Conservation (phyloP, 2,888 invertebrate genomes). For the Drosophila glabriapex region DNA sequence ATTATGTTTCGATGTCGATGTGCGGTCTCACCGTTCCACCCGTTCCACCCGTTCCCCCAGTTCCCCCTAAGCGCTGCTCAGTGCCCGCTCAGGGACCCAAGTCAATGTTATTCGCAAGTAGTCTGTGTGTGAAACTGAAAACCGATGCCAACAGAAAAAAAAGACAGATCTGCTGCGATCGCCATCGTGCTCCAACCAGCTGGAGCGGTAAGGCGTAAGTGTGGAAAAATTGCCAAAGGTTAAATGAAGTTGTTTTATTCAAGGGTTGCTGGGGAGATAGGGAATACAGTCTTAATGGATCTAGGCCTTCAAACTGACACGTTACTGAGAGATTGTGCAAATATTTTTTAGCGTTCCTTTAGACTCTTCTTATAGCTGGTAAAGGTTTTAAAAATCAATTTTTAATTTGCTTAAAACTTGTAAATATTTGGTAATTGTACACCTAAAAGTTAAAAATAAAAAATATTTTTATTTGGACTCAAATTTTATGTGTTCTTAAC, state of each 20-base stretch:
- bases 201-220: slow-evolving; percentile 60
- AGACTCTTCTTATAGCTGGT: background rate
- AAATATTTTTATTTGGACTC: background rate
- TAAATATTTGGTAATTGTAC: too few species aligned
- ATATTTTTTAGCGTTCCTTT: background rate
- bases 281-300: background rate
- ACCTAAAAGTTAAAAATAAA: background rate
- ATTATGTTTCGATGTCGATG: slow-evolving; percentile 44
- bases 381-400: background rate
- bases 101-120: slow-evolving; percentile 55
- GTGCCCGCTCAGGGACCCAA: slow-evolving; percentile 44
- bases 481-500: background rate
- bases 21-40: slow-evolving; percentile 27
- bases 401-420: background rate
- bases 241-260: slow-evolving; percentile 56
- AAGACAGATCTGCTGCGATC: slow-evolving; percentile 16
- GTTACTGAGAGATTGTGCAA: background rate
- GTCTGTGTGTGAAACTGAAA: slow-evolving; percentile 55
- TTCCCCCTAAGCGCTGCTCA: background rate
- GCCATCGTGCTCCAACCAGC: slow-evolving; percentile 17
- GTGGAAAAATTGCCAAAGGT: slow-evolving; percentile 51
- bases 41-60: background rate
- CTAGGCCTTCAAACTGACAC: background rate
- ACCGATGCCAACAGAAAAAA: slow-evolving; percentile 38
- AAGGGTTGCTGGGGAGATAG: background rate